Percentiles rank a stretch among this genome's conserved stretches.
Conservation (phyloP, 2,888 invertebrate genomes). For the Hanleya hanleyi region DNA sequence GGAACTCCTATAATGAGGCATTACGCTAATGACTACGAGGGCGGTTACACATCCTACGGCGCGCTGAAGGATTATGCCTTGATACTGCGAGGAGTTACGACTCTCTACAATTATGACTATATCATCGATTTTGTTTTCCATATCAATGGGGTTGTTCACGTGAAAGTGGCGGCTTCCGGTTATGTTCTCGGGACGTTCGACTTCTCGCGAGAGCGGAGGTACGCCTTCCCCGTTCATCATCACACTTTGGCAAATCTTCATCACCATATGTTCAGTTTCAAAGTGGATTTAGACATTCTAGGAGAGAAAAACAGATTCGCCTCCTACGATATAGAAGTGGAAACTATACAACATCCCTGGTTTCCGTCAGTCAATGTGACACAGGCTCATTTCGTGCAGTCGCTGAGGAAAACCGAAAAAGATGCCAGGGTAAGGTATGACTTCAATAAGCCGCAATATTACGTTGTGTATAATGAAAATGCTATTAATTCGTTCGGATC, state of each 20-base stretch:
- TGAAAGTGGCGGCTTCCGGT: slow-evolving; percentile 57
- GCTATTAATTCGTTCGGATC: slow-evolving; percentile 49
- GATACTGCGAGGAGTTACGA: slow-evolving; percentile 57
- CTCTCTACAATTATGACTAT: slow-evolving; percentile 62
- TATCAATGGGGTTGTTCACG: slow-evolving; percentile 60
- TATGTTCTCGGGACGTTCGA: slow-evolving; percentile 58
- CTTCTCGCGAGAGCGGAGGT: slow-evolving; percentile 47
- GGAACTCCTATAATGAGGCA: slow-evolving; percentile 62
- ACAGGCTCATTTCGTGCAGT: slow-evolving; percentile 43
- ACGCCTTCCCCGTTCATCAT: slow-evolving; percentile 50
- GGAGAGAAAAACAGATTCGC: slow-evolving; percentile 55
- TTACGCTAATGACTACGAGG: slow-evolving; percentile 44
- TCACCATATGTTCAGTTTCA: slow-evolving; percentile 62
- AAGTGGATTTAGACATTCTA: slow-evolving; percentile 64
- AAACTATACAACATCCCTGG: slow-evolving; percentile 46
- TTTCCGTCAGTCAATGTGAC: slow-evolving; percentile 32
- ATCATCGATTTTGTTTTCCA: slow-evolving; percentile 66
- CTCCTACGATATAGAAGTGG: slow-evolving; percentile 44
- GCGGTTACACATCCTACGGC: slow-evolving; percentile 46
- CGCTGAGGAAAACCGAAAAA: slow-evolving; percentile 48
- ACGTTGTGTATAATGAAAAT: slow-evolving; percentile 48
- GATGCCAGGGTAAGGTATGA: slow-evolving; percentile 47
- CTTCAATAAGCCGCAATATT: slow-evolving; percentile 48
- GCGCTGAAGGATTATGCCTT: slow-evolving; percentile 55
- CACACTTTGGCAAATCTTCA: slow-evolving; percentile 57